Base-by-base conservation (phyloP, 2,888 invertebrate species). In the Busseola fusca region DNA sequence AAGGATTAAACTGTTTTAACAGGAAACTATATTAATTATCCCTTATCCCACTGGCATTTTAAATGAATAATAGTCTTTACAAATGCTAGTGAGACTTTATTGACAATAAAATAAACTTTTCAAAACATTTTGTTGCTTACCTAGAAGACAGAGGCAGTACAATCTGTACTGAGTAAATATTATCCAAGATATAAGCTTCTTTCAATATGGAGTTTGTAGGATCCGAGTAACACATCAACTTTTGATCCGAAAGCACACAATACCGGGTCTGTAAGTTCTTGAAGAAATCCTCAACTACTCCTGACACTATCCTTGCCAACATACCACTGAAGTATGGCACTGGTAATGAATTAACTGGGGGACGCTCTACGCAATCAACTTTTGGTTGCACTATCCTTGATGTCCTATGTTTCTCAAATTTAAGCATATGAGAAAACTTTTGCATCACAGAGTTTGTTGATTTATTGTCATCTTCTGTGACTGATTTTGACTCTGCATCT, bases 201-300 rank as follows among this genome's bases (percentile, higher is more conserved):
- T 97, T 97, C 34, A 97, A 89, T 52, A 96, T 94, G 52, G 96
- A 96, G 92, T 97, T 97, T 68, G 96, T 97, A 82, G 97, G 97
- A 87, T 98, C 98, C 9, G 97, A 94, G 86, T 97, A 98, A 87
- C 98, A 97, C 80, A 97, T 96, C 42, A 98, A 93, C 87, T 97
- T 97, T 59, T 97, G 96, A 81, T 97, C 97, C 7, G 97, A 96
- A 37, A 98, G 90, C 56, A 97, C 96, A 87, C 97, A 97, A 92
- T 97, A 97, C 57, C 97, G 96, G n/a, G 96, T 96, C 78, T 97
- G 97, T 87, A 97, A 96, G 89, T 98, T 98, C 78, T 97, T 98
- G 66, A 98, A 96, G 70, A 97, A 93, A 80, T 97, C 97, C 83
- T 97, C 97, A 2, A 97, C 97, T 0, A 97, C 96, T 14, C 97